Base-by-base conservation (phyloP, 2,888 invertebrate genomes). In the Drosophila atripex region DNA sequence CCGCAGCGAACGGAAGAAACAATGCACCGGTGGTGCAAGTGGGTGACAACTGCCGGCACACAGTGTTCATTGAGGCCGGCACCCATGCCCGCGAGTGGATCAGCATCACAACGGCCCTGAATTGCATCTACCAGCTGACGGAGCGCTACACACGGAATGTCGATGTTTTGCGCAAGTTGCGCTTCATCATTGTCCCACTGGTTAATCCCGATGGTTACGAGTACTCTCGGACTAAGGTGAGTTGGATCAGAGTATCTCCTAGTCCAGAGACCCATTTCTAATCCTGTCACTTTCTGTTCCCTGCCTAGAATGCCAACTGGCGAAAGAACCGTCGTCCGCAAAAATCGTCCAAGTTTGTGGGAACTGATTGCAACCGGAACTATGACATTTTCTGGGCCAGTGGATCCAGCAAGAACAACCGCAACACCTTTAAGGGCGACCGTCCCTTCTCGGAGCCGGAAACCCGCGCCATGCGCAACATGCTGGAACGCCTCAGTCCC, bases 141-240 rank as follows among this genome's bases (percentile, higher is more conserved):
- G 93, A 93, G 55, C 92, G 93, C 52, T 85, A 90, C 56, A 86
- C 90, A 1, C 83, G 85, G 3, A 88, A 91, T 53, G 90, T 90
- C 32, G 88, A 87, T 50, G 86, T 95, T 6, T 86, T 94, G n/a
- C 91, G 93, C 6, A 91, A 92, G 43, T 91, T 94, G 23, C 94
- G 95, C 79, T 95, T 95, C 93, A 93, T 94, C 74, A 92, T 95
- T 38, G 87, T 95, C 57, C 95, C 95, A 0, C 89, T 94, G 0
- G 92, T 93, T 11, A 96, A 96, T 90, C 95, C 95, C 21, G 95
- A 96, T 89, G 95, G 95, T 0, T 95, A 95, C 78, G 94, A 94
- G 75, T 95, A 92, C 88, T 92, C 94, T 0, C 93, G 93, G 66
- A 92, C 91, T 16, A 88, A 89, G 83, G 93, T 93, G 60, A 89